Evolutionary conservation across 2,888 invertebrate genomes (phyloP), one percentile per base, ranked within the genome.

Genomic region (Stegophylla sp.): DNA sequence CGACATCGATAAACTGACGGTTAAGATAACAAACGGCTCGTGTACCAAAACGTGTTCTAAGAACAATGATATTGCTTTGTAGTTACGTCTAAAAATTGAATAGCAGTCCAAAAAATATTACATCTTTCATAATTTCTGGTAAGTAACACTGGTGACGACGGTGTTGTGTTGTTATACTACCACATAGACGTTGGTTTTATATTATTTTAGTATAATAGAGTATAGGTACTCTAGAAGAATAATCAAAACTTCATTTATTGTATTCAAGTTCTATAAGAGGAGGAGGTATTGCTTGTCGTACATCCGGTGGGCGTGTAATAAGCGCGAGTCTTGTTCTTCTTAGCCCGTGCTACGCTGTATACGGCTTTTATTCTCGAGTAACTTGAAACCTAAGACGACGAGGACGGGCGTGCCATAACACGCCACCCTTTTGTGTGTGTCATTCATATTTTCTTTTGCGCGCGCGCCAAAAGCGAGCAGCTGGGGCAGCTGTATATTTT

Each of bases 191-290:
- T 61, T 28, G 61, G 61, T 61, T 28, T 61, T 61, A 61, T 61
- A 64, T 48, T 53, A 69, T 69, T 69, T 3, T 69, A 66, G 66
- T 28, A 74, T 63, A 74, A 74, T 61, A 74, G 74, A 72, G 59
- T 72, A 59, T 26, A 69, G 34, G 56, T 43, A 74, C 73, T 74
- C 73, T 45, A 74, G 73, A 76, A 76, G 64, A 76, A 76, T 76
- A 76, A 76, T 76, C 75, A 64, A 64, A 76, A 76, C 75, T 76
- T 76, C 51, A 43, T 76, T 76, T 76, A 76, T 76, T 76, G 75
- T 76, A 53, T 53, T 76, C 75, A 66, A 66, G 75, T 66, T 75
- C 10, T 61, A n/a, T n/a, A 64, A 28, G 41, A 64, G 75, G 63
- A 75, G 75, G 75, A 51, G 45, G 26, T 59, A 45, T 76, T 66